phyloP scores from a whole-genome alignment of 2,888 invertebrate genomes.

The Halocaridina rubra region DNA sequence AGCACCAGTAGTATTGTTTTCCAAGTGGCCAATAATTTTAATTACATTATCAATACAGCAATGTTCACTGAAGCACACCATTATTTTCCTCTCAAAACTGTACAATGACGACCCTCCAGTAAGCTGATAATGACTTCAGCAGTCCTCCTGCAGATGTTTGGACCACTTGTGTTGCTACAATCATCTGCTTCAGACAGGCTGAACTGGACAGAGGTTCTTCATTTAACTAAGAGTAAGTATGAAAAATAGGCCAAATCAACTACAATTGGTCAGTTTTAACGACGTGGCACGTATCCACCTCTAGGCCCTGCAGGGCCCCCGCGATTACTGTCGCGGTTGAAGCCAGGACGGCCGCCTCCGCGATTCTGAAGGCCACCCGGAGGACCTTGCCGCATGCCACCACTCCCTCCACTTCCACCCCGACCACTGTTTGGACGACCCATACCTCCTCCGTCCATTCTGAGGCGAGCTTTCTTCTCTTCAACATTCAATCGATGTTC shows the following conservation, averaged over 20 bases:
- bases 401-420: constrained; percentile 34
- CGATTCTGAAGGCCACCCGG: constrained; percentile 29
- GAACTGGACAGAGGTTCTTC: constrained; percentile 33
- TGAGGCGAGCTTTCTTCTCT: constrained; percentile 55
- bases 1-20: constrained; percentile 54
- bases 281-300: constrained; percentile 36
- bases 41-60: constrained; percentile 34
- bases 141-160: constrained; percentile 33
- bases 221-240: constrained; percentile 5
- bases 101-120: constrained; percentile 32
- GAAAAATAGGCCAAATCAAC: constrained; percentile 9
- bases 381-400: constrained; percentile 26
- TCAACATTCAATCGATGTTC: constrained; percentile 57
- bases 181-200: constrained; percentile 7
- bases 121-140: constrained; percentile 18
- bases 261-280: constrained; percentile 27
- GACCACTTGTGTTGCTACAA: constrained; percentile 20
- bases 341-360: constrained; percentile 31
- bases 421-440: constrained; percentile 52
- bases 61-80: constrained; percentile 40
- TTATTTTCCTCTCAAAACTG: constrained; percentile 19
- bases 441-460: constrained; percentile 38
- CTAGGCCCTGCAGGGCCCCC: constrained; percentile 46
- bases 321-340: constrained; percentile 45
- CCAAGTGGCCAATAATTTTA: constrained; percentile 40